Evolutionary conservation across 2,888 invertebrate species (phyloP).

Genomic region (Nesidiocoris tenuis): DNA sequence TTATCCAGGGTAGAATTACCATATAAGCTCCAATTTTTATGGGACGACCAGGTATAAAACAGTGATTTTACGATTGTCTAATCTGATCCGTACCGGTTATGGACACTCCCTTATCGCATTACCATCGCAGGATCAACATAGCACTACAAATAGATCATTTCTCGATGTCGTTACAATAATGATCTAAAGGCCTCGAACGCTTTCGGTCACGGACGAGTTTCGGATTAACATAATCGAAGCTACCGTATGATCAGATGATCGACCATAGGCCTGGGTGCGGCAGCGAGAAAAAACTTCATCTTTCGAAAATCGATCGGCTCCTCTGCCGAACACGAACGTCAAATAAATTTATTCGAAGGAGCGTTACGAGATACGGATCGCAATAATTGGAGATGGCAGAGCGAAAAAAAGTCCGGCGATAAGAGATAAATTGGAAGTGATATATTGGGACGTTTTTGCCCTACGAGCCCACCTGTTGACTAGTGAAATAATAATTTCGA

Average conservation of each 20-base stretch:
- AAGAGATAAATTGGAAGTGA: not conserved
- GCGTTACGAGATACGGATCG: not conserved
- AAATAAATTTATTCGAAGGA: not conserved
- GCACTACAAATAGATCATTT: not conserved
- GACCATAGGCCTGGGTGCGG: not conserved
- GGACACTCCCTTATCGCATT: not conserved
- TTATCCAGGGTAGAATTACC: too few species aligned
- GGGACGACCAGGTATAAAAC: too few species aligned
- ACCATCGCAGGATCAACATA: not conserved
- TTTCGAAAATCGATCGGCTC: not conserved
- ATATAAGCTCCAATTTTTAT: too few species aligned
- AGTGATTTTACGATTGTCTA: too few species aligned
- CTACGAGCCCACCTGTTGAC: too few species aligned
- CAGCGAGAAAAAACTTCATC: not conserved
- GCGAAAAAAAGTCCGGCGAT: not conserved
- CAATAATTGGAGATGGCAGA: constrained; percentile 10
- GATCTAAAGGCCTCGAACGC: not conserved
- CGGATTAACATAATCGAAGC: not conserved
- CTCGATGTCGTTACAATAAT: not conserved
- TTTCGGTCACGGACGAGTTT: not conserved
- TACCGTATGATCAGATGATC: not conserved
- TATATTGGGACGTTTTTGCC: not conserved
- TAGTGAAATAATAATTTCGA: too few species aligned
- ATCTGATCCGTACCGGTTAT: not conserved
- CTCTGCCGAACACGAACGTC: not conserved